Base-by-base conservation (phyloP, 2,888 invertebrate genomes). In the Plagodis dolabraria region DNA sequence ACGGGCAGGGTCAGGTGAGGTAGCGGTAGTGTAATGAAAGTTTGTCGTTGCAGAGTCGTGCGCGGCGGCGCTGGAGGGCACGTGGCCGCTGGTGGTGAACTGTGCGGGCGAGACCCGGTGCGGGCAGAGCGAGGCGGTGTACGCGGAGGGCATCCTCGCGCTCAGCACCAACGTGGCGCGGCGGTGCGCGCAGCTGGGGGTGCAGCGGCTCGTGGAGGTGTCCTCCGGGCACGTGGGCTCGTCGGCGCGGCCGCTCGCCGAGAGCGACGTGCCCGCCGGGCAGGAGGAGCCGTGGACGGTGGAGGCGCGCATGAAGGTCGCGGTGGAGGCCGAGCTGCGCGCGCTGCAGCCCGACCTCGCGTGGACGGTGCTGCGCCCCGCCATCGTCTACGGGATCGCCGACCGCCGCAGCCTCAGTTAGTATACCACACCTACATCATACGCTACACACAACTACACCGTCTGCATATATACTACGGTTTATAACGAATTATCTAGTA, bases 71-170 rank as follows among this genome's bases (percentile, higher is more conserved):
- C 96, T 98, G 76, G 94, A 93, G 0, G 86, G 85, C 5, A 82
- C 83, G 0, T 97, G 97, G 95, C 95, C 96, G 75, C 94, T 95
- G 80, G 97, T 97, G 48, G 95, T 97, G 63, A 98, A 98, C 89
- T 97, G 98, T 83, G 98, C 98, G 0, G 97, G 97, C 2, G 98
- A 98, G 89, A 98, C 98, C 5, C 96, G 98, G 81, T 94, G 95
- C 57, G 97, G 97, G 11, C 97, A 98, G 91, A 96, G 96, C 9
- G 98, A 98, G 82, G 96, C 97, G 4, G 97, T 98, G 22, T 98
- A 98, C 86, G 95, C 96, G 72, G 98, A 98, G 84, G 98, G 98
- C 10, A 96, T 98, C 67, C 93, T 95, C 61, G 97, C 96, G 71
- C 92, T 98, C 42, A 97, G 97, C 83, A 76, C 95, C 43, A 98